These are phyloP conservation scores for Agrenia bidenticulata DNA, from an alignment of 2,888 invertebrate species.

Conservation along the genomic window DNA sequence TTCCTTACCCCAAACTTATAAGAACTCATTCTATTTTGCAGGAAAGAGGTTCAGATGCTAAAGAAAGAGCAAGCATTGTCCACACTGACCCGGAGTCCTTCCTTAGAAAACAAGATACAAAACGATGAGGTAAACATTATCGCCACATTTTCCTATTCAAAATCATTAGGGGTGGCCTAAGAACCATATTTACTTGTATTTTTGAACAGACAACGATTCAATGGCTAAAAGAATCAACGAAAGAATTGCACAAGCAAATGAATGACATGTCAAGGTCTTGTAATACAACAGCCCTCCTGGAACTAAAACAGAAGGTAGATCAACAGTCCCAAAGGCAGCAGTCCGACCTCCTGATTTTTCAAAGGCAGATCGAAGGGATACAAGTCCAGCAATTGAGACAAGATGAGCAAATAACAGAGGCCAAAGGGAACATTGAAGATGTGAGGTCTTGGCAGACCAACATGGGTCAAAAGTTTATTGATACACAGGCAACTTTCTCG, in stretches of 20 bases:
- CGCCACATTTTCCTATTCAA: neutral
- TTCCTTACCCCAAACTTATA: too few relatives aligned
- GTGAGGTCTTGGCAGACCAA: constrained; percentile 48
- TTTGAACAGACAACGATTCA: constrained; percentile 37
- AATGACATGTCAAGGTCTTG: constrained; percentile 41
- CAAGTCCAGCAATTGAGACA: constrained; percentile 31
- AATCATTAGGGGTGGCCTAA: neutral
- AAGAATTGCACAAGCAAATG: constrained; percentile 41
- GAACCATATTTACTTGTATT: neutral
- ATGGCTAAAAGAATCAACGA: constrained; percentile 42
- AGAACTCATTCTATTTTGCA: constrained; percentile 20
- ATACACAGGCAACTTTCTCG: neutral
- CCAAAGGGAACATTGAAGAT: constrained; percentile 41
- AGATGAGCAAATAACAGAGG: constrained; percentile 41
- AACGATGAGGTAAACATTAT: constrained; percentile 42
- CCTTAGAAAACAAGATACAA: constrained; percentile 37
- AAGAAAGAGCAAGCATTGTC: constrained; percentile 27
- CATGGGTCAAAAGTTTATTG: constrained; percentile 45
- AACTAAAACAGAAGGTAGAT: constrained; percentile 36
- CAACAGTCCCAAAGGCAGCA: constrained; percentile 29
- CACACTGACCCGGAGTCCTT: constrained; percentile 8
- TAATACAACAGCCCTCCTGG: constrained; percentile 44
- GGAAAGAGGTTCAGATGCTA: constrained; percentile 43
- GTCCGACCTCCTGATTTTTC: constrained; percentile 33
- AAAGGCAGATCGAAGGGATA: constrained; percentile 38